These are phyloP conservation scores for Brachyptera putata DNA, from an alignment of 2,888 invertebrate genomes.

Conservation along the genomic window DNA sequence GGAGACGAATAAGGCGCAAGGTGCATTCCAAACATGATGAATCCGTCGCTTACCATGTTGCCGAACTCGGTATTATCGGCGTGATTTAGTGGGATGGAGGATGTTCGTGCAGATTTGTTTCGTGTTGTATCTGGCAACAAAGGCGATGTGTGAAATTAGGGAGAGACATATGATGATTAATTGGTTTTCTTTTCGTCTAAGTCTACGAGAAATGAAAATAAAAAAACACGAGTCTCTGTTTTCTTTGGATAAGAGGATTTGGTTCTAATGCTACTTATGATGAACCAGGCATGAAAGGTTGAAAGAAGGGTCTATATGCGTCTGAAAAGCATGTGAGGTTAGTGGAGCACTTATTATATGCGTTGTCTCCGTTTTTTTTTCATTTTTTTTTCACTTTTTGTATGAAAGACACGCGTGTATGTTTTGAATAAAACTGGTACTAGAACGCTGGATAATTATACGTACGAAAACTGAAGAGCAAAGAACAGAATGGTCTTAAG, in stretches of 20 bases:
- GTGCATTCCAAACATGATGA: conserved; percentile 26
- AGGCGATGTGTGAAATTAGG: background rate
- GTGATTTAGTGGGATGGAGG: background rate
- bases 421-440: too few relatives aligned
- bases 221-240: conserved; percentile 7
- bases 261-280: background rate
- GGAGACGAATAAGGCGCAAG: conserved; percentile 25
- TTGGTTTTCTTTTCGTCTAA: conserved; percentile 2
- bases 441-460: too few relatives aligned
- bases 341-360: too few relatives aligned
- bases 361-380: too few relatives aligned
- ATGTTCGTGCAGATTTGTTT: too few relatives aligned
- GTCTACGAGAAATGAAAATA: conserved; percentile 8
- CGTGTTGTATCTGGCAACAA: background rate
- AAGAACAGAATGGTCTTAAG: too few relatives aligned
- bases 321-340: too few relatives aligned
- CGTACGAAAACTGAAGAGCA: too few relatives aligned
- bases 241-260: conserved; percentile 9
- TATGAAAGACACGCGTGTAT: too few relatives aligned
- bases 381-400: too few relatives aligned
- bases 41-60: conserved; percentile 19
- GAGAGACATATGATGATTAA: conserved; percentile 4
- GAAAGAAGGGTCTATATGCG: too few relatives aligned
- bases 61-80: background rate
- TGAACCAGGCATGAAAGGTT: background rate